Base-by-base conservation (phyloP, 2,888 invertebrate genomes). In the Acronicta leporina region DNA sequence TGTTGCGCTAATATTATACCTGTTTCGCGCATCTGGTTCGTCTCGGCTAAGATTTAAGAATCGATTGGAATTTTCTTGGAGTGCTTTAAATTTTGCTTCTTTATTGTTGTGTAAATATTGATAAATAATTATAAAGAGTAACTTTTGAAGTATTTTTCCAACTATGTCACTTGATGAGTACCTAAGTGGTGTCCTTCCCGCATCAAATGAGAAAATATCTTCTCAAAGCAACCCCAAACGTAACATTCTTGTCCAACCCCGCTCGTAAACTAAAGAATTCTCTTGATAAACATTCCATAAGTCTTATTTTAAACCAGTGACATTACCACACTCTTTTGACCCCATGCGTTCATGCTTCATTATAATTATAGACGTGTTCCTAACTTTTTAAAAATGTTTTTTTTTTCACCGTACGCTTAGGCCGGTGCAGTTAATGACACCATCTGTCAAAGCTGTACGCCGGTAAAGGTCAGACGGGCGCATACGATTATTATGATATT, bases 281-380 rank as follows among this genome's bases (percentile, higher is more conserved):
- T 81, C 73, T 80, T 85, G 80, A 85, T 86, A 83, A 86, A 87
- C 86, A 88, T 88, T 87, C 85, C 85, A 74, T 75, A 72, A 75
- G 82, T 84, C 82, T 88, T 87, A 87, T 87, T 88, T 87, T 84
- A 80, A 84, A 86, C 82, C 80, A 79, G 76, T 83, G 79, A 82
- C 79, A 85, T 83, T 85, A 82, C 84, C 81, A 86, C 82, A 82
- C 81, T 84, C 82, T 83, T 82, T 82, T 84, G 84, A 83, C 80
- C 79, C 79, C 79, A 80, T 78, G 78, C 75, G 81, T 86, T 86
- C 85, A 83, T 77, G 83, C 80, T 81, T 80, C 83, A 84, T 86
- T 84, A 85, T 84, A 84, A 85, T 83, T 82, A 81, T 75, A 76
- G 76, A 79, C 76, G 79, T 76, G 77, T 75, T 80, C 78, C 67